Conservation (phyloP, 2,797 vertebrate species). For the Scomberomorus guttatus region DNA sequence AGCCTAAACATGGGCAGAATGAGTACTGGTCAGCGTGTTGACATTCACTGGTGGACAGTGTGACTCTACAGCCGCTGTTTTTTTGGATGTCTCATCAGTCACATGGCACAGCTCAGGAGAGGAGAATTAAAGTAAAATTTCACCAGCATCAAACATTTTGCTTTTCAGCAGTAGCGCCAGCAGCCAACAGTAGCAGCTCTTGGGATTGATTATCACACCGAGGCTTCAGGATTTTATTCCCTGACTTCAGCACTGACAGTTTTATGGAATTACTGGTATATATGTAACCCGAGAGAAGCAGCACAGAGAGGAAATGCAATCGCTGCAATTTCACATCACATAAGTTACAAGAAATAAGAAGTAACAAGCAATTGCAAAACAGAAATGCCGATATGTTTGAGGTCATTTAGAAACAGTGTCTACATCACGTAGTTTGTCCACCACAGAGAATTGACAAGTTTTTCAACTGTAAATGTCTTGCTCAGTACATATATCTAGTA, state of each 20-base stretch:
- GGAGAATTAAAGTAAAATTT: conserved; percentile 11
- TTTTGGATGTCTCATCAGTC: conserved; percentile 28
- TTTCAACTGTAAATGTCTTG: too few species aligned
- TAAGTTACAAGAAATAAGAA: too few species aligned
- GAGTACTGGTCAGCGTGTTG: conserved; percentile 27
- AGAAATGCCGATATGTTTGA: too few species aligned
- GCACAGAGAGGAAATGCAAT: neutral
- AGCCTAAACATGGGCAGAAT: conserved; percentile 47
- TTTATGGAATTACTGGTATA: conserved; percentile 24
- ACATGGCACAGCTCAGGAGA: conserved; percentile 3
- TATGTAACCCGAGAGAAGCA: conserved; percentile 23
- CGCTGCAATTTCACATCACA: neutral
- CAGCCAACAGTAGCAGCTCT: conserved; percentile 14
- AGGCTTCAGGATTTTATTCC: conserved; percentile 28
- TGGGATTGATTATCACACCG: conserved; percentile 31
- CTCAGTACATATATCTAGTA: too few species aligned
- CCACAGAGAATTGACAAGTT: too few species aligned
- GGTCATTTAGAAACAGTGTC: too few species aligned
- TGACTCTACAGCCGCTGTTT: neutral
- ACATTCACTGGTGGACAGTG: neutral
- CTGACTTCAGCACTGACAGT: conserved; percentile 16
- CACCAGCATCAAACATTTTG: neutral
- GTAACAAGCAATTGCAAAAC: too few species aligned
- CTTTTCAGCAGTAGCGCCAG: neutral
- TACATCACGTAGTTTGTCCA: too few species aligned